Conservation (phyloP, 2,797 vertebrate genomes). For the Anolis apletophallus region DNA sequence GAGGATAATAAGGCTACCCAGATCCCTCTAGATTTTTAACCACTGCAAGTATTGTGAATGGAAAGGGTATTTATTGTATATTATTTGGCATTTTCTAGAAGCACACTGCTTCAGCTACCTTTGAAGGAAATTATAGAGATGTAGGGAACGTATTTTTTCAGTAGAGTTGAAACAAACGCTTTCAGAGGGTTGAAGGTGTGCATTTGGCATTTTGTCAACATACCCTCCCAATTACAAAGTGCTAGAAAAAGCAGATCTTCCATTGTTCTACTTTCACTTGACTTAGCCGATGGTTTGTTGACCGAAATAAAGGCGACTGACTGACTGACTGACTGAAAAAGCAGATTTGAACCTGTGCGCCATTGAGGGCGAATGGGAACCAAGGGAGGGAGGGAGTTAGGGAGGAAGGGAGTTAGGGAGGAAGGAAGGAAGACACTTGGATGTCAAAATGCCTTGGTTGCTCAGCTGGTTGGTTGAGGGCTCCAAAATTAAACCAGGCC, state of each 20-base stretch:
- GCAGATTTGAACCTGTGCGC: neutral
- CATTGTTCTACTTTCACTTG: too few relatives aligned
- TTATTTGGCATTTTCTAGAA: neutral
- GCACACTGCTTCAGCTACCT: neutral
- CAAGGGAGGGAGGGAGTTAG: too few relatives aligned
- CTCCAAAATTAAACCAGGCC: too few relatives aligned
- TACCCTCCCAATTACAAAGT: constrained; percentile 46
- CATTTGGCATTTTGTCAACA: constrained; percentile 35
- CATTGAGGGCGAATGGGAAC: too few relatives aligned
- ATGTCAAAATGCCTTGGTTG: neutral
- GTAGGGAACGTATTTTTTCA: constrained; percentile 6
- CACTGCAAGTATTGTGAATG: neutral
- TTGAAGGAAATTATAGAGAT: constrained; percentile 13
- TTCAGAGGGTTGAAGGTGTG: neutral
- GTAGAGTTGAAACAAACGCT: too few relatives aligned
- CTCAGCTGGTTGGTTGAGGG: neutral
- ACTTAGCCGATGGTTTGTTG: too few relatives aligned
- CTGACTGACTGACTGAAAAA: too few relatives aligned
- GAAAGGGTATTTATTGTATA: neutral
- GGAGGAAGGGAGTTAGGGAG: too few relatives aligned
- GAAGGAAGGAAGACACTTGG: neutral
- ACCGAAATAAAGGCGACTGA: too few relatives aligned
- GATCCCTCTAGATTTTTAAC: constrained; percentile 27
- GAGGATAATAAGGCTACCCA: neutral
- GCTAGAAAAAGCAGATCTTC: too few relatives aligned